Evolutionary conservation across 2,888 invertebrate genomes (phyloP), one percentile per base, ranked within the genome.

Genomic region (Ormyrus rosae): DNA sequence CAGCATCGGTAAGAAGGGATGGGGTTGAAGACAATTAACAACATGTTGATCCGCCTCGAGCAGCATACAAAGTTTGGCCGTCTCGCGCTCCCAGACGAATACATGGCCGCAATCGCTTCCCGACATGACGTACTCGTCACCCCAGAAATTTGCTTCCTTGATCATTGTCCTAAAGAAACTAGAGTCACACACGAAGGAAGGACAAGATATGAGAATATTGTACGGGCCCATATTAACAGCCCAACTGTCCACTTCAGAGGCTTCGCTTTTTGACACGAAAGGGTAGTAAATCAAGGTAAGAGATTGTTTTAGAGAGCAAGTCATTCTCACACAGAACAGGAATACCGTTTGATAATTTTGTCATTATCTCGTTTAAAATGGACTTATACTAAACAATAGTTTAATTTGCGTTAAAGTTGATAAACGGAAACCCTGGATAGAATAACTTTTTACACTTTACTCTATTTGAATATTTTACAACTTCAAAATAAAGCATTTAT

Each of bases 51-150:
- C 97, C 5, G 95, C 96, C 87, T 95, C 94, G 82, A 96, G 91
- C 0, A 96, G 91, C 94, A 95, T 96, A 53, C 95, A 94, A 76
- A 96, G 90, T 83, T 93, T 92, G 0, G 94, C 95, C 0, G 94
- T 94, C 65, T 93, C 91, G 56, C 95, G 92, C 75, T 96, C 93
- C 97, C 96, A 97, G 55, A 96, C 92, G 87, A 97, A 96, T 11
- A 97, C 95, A 87, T 96, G 96, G 0, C 96, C 97, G 90, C 97
- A 97, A 91, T 97, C 97, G 11, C 96, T 96, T n/a, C 97, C 97
- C 45, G 96, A 96, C 94, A 96, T 94, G 11, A 97, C 94, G 91
- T 93, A 95, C 85, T 95, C 92, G 85, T 94, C 93, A 67, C 96
- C 96, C 96, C 96, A 97, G 90, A 96, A 97, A 80, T 94, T 94